Percentiles rank a stretch among this genome's conserved stretches.
Conservation (phyloP, 2,888 invertebrate genomes). For the Drosophila demipolita region DNA sequence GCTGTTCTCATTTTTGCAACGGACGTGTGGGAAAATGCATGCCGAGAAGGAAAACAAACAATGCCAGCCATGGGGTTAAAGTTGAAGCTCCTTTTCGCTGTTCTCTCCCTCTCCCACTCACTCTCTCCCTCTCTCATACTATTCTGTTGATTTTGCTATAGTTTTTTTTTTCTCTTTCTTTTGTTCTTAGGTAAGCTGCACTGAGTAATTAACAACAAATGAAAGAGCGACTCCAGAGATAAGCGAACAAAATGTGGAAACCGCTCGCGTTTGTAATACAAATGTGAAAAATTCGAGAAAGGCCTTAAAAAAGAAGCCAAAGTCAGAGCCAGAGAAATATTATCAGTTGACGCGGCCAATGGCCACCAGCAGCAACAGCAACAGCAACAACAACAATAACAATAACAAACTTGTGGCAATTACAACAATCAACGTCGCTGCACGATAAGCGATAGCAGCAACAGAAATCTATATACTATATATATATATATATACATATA, state of each 20-base stretch:
- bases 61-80: slow-evolving; percentile 43
- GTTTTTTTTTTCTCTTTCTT: background rate
- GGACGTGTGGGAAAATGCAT: slow-evolving; percentile 62
- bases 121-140: background rate
- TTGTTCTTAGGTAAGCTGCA: slow-evolving; percentile 39
- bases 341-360: slow-evolving; percentile 57
- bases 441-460: slow-evolving; percentile 58
- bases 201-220: slow-evolving; percentile 61
- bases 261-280: slow-evolving; percentile 19
- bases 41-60: slow-evolving; percentile 40
- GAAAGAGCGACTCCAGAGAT: slow-evolving; percentile 27
- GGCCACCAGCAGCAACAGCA: slow-evolving; percentile 35
- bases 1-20: slow-evolving; percentile 55
- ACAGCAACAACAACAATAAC: slow-evolving; percentile 7
- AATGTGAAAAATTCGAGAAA: slow-evolving; percentile 40
- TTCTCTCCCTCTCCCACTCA: background rate
- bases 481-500: slow-evolving; percentile 2
- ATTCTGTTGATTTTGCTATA: background rate
- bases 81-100: slow-evolving; percentile 42
- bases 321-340: slow-evolving; percentile 9
- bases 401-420: slow-evolving; percentile 55
- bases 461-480: slow-evolving; percentile 26
- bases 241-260: slow-evolving; percentile 49
- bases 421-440: slow-evolving; percentile 64
- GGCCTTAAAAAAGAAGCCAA: slow-evolving; percentile 37